Evolutionary conservation across 2,797 vertebrate genomes (phyloP), one percentile per base, ranked within the genome.

Genomic region (Pseudopleuronectes americanus): DNA sequence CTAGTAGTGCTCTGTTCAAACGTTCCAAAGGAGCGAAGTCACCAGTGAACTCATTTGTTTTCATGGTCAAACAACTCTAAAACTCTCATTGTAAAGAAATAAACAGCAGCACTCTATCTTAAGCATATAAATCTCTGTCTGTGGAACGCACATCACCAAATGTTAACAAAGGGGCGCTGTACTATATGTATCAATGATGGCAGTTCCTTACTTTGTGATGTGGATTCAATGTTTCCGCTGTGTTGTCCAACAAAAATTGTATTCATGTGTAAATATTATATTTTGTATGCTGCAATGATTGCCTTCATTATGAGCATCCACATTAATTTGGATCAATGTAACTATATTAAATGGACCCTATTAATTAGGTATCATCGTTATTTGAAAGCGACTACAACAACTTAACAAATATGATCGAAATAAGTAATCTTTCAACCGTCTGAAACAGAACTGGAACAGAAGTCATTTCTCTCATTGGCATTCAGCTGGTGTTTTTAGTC

Each of bases 381-480:
- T 60, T 75, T 57, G 4, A 68, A 64, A 62, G 14, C 13, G 7
- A 64, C 63, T 61, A 64, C 22, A 24, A 48, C 47, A 64, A 61
- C 4, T 65, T 74, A 49, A 45, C 31, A 61, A 76, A 77, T 54
- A 66, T 62, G 72, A 72, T 76, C 48, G 57, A 68, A 82, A 81
- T 77, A 71, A 77, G 76, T 69, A 60, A 73, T 80, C 24, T 76
- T 62, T 74, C 60, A 68, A 9, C 43, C 60, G 31, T 74, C 76
- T 83, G 79, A 91, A 79, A 70, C 62, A 58, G 76, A 85, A 77
- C 70, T 85, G 76, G 77, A 71, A 77, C 86, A 88, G 81, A 76
- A 84, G 74, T 85, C 78, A 69, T 83, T 76, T 76, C 57, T 83
- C 85, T 92, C 77, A 89, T 91, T 93, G 87, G 83, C 82, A 93